Conservation (phyloP, 1,140 invertebrate species). For the Pseudachorutes palmiensis region DNA sequence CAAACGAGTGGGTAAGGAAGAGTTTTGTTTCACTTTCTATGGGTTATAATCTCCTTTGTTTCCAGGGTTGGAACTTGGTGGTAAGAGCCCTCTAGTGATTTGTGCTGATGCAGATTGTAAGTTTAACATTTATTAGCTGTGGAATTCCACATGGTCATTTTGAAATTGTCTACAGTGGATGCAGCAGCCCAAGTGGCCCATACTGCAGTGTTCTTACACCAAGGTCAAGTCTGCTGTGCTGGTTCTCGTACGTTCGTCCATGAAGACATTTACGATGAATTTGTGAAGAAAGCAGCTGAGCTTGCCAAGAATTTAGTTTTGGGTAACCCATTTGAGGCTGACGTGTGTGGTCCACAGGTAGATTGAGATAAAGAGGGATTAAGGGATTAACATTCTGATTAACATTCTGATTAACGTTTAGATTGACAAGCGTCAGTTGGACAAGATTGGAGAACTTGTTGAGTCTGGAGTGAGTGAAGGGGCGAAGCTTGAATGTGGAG, state of each 20-base stretch:
- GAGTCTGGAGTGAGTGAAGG: conserved; percentile 64
- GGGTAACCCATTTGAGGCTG: neutral
- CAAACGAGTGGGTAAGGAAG: too few relatives aligned
- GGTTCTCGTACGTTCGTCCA: neutral
- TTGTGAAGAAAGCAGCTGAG: neutral
- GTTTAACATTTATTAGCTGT: neutral
- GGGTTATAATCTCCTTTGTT: too few relatives aligned
- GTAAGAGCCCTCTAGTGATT: conserved; percentile 89
- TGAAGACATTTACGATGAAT: neutral
- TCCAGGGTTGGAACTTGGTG: conserved; percentile 86
- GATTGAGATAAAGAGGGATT: neutral
- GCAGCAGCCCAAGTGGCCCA: neutral
- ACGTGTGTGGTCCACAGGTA: neutral
- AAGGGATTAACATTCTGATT: too few relatives aligned
- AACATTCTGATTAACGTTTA: too few relatives aligned
- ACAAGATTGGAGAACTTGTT: conserved; percentile 58
- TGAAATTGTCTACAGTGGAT: neutral
- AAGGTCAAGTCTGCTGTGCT: neutral
- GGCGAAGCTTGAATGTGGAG: conserved; percentile 74
- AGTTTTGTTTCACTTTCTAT: too few relatives aligned
- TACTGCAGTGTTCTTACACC: neutral
- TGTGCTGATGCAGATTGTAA: conserved; percentile 75
- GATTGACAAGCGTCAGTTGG: neutral
- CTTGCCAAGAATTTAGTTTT: neutral
- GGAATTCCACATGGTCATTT: neutral